A percentile compares a stretch with the other conserved stretches of the same genome.
Evolutionary conservation across 1,140 invertebrate genomes (phyloP).

Genomic region (Adelges cooleyi): DNA sequence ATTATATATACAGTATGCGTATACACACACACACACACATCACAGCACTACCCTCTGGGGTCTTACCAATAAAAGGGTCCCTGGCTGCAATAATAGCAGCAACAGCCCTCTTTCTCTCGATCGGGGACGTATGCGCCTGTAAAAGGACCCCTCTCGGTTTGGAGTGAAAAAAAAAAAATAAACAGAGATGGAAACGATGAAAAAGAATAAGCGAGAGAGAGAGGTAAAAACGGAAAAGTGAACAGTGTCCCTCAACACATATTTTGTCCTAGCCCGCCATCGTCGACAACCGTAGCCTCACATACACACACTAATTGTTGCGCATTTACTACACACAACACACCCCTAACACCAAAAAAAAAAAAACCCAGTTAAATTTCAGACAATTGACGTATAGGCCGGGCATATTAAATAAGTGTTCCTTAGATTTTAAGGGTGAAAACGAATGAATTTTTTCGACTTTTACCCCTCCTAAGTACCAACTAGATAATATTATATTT

Average conservation of each 20-base stretch:
- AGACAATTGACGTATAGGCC: too few relatives aligned
- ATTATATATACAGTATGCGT: too few relatives aligned
- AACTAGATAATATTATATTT: too few relatives aligned
- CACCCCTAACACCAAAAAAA: too few relatives aligned
- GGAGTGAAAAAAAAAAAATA: background rate
- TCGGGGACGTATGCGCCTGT: background rate
- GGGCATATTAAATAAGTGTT: too few relatives aligned
- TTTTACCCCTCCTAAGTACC: too few relatives aligned
- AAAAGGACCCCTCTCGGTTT: constrained; percentile 15
- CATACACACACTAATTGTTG: constrained; percentile 12
- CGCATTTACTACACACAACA: too few relatives aligned
- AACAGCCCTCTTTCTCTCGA: background rate
- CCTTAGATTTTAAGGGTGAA: too few relatives aligned
- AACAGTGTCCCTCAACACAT: background rate
- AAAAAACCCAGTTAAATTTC: too few relatives aligned
- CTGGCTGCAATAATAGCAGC: constrained; percentile 7
- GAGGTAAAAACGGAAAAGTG: background rate
- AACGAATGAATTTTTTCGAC: too few relatives aligned
- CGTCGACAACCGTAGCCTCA: background rate
- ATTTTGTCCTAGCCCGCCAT: background rate
- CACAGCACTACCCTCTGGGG: background rate
- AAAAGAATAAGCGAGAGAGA: background rate
- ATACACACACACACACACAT: too few relatives aligned
- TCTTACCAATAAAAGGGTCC: constrained; percentile 16
- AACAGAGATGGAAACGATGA: background rate